Base-by-base conservation (phyloP, 2,113 vertebrate species). In the Athene cunicularia region DNA sequence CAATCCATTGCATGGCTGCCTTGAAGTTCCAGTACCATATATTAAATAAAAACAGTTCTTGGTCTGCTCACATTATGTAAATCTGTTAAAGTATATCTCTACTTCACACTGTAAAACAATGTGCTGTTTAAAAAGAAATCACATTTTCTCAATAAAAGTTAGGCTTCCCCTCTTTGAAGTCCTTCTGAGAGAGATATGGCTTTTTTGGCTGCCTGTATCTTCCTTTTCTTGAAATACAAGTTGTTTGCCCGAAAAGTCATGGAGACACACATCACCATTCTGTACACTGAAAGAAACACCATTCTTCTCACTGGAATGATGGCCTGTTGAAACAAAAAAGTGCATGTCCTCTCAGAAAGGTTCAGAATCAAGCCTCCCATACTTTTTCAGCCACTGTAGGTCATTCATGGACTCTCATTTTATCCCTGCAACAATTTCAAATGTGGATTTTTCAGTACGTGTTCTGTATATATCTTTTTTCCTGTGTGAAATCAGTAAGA, bases 101-200 rank as follows among this genome's bases (percentile, higher is more conserved):
- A 90, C 89, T 96, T 96, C 94, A 96, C 79, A 94, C 88, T 83
- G 88, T 86, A 88, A 96, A 97, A 95, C 82, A 92, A 86, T 68
- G 84, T 75, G 72, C 58, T 64, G 86, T 95, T 96, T 43, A 84
- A 93, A 96, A 93, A 71, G 52, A 88, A 94, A 98, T 98, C 98
- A 98, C 97, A 98, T 98, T 96, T 98, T 98, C 90, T 98, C 98
- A 86, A 97, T 91, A 62, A 98, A 98, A 93, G 90, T 97, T 81
- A 98, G 95, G 74, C 97, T 98, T 92, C 96, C 98, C 63, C 96
- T 95, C 86, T 98, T 98, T 94, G 97, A 98, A 98, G 98, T 98
- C 98, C 98, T 98, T 97, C 98, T 97, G 86, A 98, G 83, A 0
- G 96, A 96, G 58, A 98, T 73, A 24, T 87, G 97, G 80, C 60